Evolutionary conservation across 2,113 vertebrate species (phyloP).

Genomic region (Seriola aureovittata): DNA sequence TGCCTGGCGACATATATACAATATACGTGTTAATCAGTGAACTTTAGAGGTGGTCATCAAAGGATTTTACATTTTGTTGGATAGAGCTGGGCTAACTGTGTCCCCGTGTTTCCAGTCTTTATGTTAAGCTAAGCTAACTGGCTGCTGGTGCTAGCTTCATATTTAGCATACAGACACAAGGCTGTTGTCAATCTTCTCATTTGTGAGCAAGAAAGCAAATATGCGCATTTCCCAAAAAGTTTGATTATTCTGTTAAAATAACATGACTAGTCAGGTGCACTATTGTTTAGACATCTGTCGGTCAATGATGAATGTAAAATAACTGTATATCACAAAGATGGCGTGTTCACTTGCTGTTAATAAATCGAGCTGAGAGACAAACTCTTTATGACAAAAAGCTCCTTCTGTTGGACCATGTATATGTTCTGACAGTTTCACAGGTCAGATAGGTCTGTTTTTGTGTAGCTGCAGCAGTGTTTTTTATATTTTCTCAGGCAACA

Average conservation of each 20-base stretch:
- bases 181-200: neutral
- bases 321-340: too few species aligned
- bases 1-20: too few species aligned
- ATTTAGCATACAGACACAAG: neutral
- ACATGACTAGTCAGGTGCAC: neutral
- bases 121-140: neutral
- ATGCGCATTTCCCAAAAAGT: too few species aligned
- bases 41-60: too few species aligned
- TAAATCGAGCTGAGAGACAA: neutral
- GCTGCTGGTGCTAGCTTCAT: neutral
- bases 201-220: neutral
- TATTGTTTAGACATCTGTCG: too few species aligned
- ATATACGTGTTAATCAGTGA: too few species aligned
- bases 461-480: constrained; percentile 2
- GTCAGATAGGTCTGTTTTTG: neutral
- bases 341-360: too few species aligned
- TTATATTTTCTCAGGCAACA: constrained; percentile 14
- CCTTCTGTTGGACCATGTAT: neutral
- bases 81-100: too few species aligned
- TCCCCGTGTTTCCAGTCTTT: neutral
- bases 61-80: too few species aligned
- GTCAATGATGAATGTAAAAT: too few species aligned
- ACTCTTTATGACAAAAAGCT: neutral
- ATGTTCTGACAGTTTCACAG: neutral
- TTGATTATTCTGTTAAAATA: neutral